phyloP scores from a whole-genome alignment of 2,113 vertebrate genomes.

The Platysteira castanea region DNA sequence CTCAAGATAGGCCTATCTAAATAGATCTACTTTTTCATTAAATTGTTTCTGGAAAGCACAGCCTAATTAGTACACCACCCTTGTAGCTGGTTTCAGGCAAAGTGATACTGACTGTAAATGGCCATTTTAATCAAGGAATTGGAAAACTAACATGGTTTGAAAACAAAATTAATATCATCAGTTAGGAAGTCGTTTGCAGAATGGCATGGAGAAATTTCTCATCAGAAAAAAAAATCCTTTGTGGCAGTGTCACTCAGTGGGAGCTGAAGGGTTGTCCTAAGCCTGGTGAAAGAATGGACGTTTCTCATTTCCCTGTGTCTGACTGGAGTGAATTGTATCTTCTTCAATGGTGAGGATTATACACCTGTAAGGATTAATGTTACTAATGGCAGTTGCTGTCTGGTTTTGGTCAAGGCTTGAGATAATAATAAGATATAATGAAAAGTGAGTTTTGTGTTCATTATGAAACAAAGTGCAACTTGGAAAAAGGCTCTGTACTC shows the following conservation, averaged over 20 bases:
- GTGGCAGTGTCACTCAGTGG: accelerated
- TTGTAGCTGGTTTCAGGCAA: neutral
- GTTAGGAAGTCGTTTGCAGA: neutral
- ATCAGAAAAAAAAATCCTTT: neutral
- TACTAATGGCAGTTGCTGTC: neutral
- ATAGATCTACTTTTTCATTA: neutral
- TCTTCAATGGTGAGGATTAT: neutral
- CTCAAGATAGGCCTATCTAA: neutral
- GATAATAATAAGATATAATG: neutral
- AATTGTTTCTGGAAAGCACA: neutral
- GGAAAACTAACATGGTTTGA: neutral
- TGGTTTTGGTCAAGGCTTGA: neutral
- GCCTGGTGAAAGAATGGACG: neutral
- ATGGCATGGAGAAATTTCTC: neutral
- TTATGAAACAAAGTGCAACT: neutral
- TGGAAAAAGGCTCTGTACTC: neutral
- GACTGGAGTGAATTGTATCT: neutral
- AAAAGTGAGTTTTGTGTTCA: neutral
- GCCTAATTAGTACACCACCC: neutral
- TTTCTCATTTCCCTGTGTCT: neutral
- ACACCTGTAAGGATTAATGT: neutral
- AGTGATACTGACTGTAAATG: neutral
- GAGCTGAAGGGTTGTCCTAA: accelerated
- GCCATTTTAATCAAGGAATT: neutral
- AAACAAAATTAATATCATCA: neutral